Conservation (phyloP, 2,888 invertebrate species). For the Drosophila kambysellisi region DNA sequence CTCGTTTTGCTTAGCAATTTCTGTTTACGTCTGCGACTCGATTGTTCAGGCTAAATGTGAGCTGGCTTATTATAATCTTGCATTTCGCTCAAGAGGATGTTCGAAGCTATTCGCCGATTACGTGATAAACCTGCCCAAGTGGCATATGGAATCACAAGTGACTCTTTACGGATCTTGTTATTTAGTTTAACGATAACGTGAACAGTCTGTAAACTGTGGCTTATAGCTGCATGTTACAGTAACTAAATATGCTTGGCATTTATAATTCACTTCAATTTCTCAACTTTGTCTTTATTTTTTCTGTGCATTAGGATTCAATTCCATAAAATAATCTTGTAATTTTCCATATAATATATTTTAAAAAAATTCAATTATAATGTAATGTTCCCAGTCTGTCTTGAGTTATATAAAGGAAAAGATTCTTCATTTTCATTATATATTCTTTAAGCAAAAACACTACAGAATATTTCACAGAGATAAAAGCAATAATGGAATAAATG, state of each 20-base stretch:
- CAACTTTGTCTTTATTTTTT: neutral
- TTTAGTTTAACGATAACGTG: neutral
- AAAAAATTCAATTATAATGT: neutral
- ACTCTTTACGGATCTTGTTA: slow-evolving; percentile 14
- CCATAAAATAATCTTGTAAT: neutral
- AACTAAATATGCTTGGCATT: neutral
- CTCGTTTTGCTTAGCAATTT: slow-evolving; percentile 15
- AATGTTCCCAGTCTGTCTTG: neutral
- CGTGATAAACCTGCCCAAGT: slow-evolving; percentile 45
- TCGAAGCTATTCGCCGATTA: slow-evolving; percentile 32
- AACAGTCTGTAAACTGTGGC: neutral
- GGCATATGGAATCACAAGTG: slow-evolving; percentile 31
- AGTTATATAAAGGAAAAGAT: neutral
- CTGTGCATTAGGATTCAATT: neutral
- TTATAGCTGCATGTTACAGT: neutral
- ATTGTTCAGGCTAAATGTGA: slow-evolving; percentile 28
- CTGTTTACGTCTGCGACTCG: slow-evolving; percentile 12
- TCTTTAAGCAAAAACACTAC: neutral
- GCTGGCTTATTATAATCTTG: slow-evolving; percentile 40
- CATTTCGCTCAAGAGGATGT: slow-evolving; percentile 48
- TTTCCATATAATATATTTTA: too few relatives aligned
- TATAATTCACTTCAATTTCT: neutral
- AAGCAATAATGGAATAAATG: neutral
- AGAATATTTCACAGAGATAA: neutral
- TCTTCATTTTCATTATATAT: neutral